Evolutionary conservation across 1,140 invertebrate genomes (phyloP).

Genomic region (Vanessa tameamea): DNA sequence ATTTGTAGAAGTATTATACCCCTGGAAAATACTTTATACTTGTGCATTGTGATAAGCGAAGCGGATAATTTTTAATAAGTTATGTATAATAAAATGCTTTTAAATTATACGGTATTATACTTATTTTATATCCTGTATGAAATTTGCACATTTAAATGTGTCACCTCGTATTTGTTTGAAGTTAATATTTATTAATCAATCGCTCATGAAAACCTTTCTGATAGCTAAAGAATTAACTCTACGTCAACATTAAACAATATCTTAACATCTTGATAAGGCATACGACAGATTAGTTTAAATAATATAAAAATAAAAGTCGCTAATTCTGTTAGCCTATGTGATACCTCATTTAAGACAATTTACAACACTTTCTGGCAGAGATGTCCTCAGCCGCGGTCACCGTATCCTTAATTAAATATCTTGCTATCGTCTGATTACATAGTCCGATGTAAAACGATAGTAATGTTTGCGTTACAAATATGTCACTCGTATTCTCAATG

Average conservation of each 20-base stretch:
- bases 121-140: no score
- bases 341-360: slow-evolving; percentile 49
- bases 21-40: slow-evolving; percentile 51
- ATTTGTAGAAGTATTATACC: slow-evolving; percentile 57
- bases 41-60: slow-evolving; percentile 35
- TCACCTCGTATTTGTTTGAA: no score
- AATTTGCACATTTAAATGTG: no score
- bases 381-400: slow-evolving; percentile 69
- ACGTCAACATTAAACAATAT: no score
- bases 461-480: slow-evolving; percentile 56
- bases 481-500: slow-evolving; percentile 52
- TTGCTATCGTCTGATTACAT: slow-evolving; percentile 61
- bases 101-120: no score
- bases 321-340: neutral
- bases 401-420: slow-evolving; percentile 71
- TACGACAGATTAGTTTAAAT: no score
- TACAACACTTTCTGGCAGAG: slow-evolving; percentile 52
- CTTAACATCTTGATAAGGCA: no score
- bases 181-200: no score
- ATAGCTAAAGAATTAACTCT: no score
- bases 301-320: neutral
- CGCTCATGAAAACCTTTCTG: no score
- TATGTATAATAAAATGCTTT: neutral
- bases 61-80: slow-evolving; percentile 29
- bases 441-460: slow-evolving; percentile 64